A percentile compares a stretch with the other conserved stretches of the same genome.
These are phyloP conservation scores for Gobio gobio DNA, from an alignment of 2,113 vertebrate species.

Conservation along the genomic window DNA sequence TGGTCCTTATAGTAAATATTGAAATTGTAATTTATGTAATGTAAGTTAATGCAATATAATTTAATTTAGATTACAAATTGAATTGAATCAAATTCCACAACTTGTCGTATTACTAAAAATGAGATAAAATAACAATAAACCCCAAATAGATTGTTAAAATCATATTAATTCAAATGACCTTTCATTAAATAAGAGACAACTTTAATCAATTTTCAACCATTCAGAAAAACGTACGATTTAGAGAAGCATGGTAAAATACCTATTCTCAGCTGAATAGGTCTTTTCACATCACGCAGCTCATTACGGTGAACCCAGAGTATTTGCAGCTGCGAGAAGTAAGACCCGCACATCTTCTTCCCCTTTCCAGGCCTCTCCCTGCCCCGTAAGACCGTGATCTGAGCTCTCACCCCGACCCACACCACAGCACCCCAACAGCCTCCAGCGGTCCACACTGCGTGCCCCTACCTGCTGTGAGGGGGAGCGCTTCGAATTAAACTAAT, in stretches of 20 bases:
- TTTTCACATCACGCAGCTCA: conserved; percentile 1
- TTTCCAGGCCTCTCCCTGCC: conserved; percentile 9
- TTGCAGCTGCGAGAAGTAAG: conserved; percentile 56
- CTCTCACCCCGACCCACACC: conserved; percentile 15
- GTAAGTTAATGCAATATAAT: too few relatives aligned
- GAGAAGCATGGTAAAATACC: background rate
- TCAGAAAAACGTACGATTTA: background rate
- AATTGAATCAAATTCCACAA: background rate
- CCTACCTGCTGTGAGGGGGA: conserved; percentile 75
- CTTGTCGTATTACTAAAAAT: background rate
- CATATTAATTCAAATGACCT: background rate
- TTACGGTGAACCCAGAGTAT: background rate
- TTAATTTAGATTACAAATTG: too few relatives aligned
- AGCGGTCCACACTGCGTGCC: conserved; percentile 70
- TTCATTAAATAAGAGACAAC: background rate
- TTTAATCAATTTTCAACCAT: background rate
- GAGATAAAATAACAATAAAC: background rate
- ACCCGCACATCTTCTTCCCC: conserved; percentile 59
- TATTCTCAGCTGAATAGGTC: conserved; percentile 16
- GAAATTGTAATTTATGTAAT: too few relatives aligned
- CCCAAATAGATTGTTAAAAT: background rate
- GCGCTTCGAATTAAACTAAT: conserved; percentile 75
- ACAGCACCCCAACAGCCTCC: conserved; percentile 61
- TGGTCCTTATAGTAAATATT: too few relatives aligned
- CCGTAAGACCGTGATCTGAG: conserved; percentile 36